These are phyloP conservation scores for Euzetes globulus DNA, from an alignment of 2,888 invertebrate genomes.

Conservation along the genomic window DNA sequence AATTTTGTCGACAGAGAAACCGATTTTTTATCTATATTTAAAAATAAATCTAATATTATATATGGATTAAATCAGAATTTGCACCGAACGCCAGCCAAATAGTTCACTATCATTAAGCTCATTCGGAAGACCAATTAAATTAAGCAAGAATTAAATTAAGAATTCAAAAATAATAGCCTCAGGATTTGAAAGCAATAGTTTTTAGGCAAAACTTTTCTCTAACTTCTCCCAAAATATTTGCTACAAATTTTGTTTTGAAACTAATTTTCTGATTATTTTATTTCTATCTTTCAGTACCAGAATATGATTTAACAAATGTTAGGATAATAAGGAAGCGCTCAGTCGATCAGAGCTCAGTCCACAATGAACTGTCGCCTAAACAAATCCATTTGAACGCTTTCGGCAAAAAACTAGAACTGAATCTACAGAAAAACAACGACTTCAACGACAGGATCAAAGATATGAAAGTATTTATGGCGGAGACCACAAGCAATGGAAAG, in stretches of 20 bases:
- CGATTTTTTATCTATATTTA: background rate
- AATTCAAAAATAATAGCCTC: no score
- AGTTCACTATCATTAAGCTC: background rate
- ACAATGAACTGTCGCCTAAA: constrained; percentile 3
- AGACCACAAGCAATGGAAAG: constrained; percentile 48
- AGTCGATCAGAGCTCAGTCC: constrained; percentile 34
- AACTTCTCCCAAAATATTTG: no score
- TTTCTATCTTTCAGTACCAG: constrained; percentile 56
- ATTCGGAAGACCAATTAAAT: no score
- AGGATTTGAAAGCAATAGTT: no score
- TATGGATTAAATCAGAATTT: constrained; percentile 9
- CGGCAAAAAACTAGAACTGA: constrained; percentile 65
- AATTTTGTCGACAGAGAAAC: background rate
- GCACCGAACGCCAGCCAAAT: background rate
- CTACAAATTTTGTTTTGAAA: no score
- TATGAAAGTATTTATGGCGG: constrained; percentile 71
- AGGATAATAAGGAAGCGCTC: constrained; percentile 43
- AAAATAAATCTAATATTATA: background rate
- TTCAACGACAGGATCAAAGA: constrained; percentile 63
- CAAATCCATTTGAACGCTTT: constrained; percentile 67
- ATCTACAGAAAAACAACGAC: constrained; percentile 66
- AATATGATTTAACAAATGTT: constrained; percentile 73
- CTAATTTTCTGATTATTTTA: no score
- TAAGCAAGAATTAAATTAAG: no score
- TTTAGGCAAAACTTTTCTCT: no score